Conservation (phyloP, 1,140 invertebrate species). For the Paracyclopina nana region DNA sequence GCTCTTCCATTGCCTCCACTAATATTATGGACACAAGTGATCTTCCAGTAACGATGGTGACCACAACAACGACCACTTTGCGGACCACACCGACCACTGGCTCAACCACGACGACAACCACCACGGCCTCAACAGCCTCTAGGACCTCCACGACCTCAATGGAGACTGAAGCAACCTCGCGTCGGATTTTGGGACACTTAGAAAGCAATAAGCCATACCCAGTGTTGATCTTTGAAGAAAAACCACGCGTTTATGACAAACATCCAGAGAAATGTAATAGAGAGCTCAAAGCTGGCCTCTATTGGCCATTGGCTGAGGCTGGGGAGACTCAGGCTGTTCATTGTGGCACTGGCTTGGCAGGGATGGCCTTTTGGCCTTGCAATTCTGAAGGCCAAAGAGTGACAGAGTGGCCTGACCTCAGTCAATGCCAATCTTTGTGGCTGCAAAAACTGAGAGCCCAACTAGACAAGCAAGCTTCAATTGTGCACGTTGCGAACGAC, state of each 20-base stretch:
- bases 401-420: background rate
- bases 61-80: background rate
- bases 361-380: background rate
- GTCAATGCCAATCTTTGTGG: background rate
- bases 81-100: background rate
- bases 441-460: background rate
- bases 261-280: too few species aligned
- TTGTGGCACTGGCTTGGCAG: background rate
- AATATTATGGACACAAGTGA: constrained; percentile 1
- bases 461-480: background rate
- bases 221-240: too few species aligned
- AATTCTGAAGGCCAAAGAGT: background rate
- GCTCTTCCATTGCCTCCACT: constrained; percentile 1
- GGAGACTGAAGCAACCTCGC: too few species aligned
- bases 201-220: background rate
- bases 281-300: background rate
- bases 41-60: background rate
- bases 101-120: background rate
- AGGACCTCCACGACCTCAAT: background rate
- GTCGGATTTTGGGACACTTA: too few species aligned
- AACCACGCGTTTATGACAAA: too few species aligned
- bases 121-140: background rate
- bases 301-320: background rate
- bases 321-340: background rate
- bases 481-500: background rate